Base-by-base conservation (phyloP, 2,888 invertebrate species). In the Drosophila lacicola region DNA sequence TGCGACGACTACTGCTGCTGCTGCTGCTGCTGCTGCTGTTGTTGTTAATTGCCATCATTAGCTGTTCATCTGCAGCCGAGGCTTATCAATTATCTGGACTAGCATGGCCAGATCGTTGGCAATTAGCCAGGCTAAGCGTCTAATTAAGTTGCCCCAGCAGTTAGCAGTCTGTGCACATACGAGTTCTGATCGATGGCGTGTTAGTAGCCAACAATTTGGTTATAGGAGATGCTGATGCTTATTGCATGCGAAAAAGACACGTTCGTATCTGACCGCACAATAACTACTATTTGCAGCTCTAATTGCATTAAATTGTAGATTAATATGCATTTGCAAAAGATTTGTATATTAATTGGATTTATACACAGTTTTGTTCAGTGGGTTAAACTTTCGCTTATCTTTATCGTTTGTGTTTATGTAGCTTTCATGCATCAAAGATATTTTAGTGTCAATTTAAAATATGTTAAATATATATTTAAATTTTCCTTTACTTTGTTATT, bases 61-160 rank as follows among this genome's bases (percentile, higher is more conserved):
- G 82, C 70, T 87, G 84, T 77, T 85, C 83, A 84, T 84, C 83
- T 82, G 86, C 86, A 81, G 68, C 46, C 54, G 63, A 62, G 62
- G 83, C 76, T 83, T 88, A 87, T 88, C 85, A 82, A 84, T 88
- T 88, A 66, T 67, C 70, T 61, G 33, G 49, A 46, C 66, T 45
- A 37, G 50, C 50, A 17, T 66, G 50, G 75, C 69, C 64, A 63
- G 61, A 68, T 70, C 57, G 67, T 44, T 56, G 72, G 88, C 82
- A 83, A 82, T 86, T 82, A 87, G 86, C 75, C 71, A 49, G 75
- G 58, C 83, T 75, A 85, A 88, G 86, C 83, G 85, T 83, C 82
- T 88, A 85, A 86, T 86, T 88, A 85, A 82, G 82, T 81, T 82
- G 76, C 82, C 74, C 72, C 78, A 68, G 63, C 76, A 70, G 74